Base-by-base conservation (phyloP, 2,888 invertebrate genomes). In the Axea sp. region DNA sequence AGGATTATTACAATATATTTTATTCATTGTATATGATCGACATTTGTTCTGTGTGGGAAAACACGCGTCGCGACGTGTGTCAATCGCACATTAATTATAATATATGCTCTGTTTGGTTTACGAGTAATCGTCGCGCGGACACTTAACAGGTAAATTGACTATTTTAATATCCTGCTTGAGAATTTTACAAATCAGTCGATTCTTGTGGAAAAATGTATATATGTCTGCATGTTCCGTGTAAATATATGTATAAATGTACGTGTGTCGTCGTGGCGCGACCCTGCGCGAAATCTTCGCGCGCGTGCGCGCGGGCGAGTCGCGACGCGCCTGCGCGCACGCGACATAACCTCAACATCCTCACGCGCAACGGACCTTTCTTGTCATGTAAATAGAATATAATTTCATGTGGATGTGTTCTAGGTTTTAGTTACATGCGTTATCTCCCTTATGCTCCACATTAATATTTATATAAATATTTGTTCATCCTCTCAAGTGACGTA, bases 181-280 rank as follows among this genome's bases (percentile, higher is more conserved):
- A 86, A 84, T 83, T 83, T 84, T 82, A 84, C 82, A 85, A 82
- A 82, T 86, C 85, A 85, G 85, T 85, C 85, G 83, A 81, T 82
- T 82, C 75, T 76, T 79, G 78, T 80, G 78, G 77, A 78, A 77
- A 81, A 78, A 76, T 79, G 69, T 74, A 72, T 77, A 74, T 76
- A 73, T 69, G 68, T 68, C 49, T 74, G 57, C 51, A 68, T 71
- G 67, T 65, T 26, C 67, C 8, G 67, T 74, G 71, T 71, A 51
- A 65, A 65, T 62, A 67, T 65, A 62, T 67, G 60, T 67, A 62
- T 49, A 71, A 75, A 69, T 78, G 45, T 78, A 60, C 57, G 43
- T 76, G 76, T 78, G 35, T 73, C 14, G 41, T 51, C n/a, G n/a
- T n/a, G n/a, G n/a, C n/a, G n/a, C n/a, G n/a, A n/a, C n/a, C n/a